Percentiles rank a stretch among this genome's conserved stretches.
Conservation (phyloP, 1,140 invertebrate genomes). For the Medauroidea extradentata region DNA sequence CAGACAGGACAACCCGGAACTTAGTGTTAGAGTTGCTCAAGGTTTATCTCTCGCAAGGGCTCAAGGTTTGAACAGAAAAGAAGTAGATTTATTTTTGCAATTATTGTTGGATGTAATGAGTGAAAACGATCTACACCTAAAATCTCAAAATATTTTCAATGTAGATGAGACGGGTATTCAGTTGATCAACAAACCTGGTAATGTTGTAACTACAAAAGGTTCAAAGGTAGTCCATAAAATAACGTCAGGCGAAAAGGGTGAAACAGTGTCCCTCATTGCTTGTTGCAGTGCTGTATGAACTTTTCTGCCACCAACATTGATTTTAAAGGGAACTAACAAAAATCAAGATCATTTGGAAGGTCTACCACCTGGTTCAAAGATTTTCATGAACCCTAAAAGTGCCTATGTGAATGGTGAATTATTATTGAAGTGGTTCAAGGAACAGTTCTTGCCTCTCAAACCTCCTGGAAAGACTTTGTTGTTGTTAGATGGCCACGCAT, state of each 20-base stretch:
- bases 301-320: slow-evolving; percentile 21
- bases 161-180: slow-evolving; percentile 43
- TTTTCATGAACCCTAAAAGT: slow-evolving; percentile 37
- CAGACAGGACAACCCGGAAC: slow-evolving; percentile 24
- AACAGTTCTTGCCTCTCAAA: slow-evolving; percentile 19
- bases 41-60: slow-evolving; percentile 32
- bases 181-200: slow-evolving; percentile 37
- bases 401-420: slow-evolving; percentile 36
- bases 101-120: slow-evolving; percentile 28
- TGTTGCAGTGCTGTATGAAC: slow-evolving; percentile 23
- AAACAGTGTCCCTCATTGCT: slow-evolving; percentile 34
- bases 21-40: slow-evolving; percentile 35
- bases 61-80: slow-evolving; percentile 26
- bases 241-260: slow-evolving; percentile 37
- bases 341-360: slow-evolving; percentile 28
- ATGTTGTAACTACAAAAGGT: slow-evolving; percentile 41
- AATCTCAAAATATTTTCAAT: slow-evolving; percentile 38
- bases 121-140: slow-evolving; percentile 33
- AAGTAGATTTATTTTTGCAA: slow-evolving; percentile 34
- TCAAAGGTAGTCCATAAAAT: slow-evolving; percentile 35
- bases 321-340: slow-evolving; percentile 27
- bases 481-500: slow-evolving; percentile 25
- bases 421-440: slow-evolving; percentile 37
- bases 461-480: slow-evolving; percentile 22
- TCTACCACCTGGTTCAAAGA: slow-evolving; percentile 27